Evolutionary conservation across 1,140 invertebrate genomes (phyloP).

Genomic region (Camponotus vicinus): DNA sequence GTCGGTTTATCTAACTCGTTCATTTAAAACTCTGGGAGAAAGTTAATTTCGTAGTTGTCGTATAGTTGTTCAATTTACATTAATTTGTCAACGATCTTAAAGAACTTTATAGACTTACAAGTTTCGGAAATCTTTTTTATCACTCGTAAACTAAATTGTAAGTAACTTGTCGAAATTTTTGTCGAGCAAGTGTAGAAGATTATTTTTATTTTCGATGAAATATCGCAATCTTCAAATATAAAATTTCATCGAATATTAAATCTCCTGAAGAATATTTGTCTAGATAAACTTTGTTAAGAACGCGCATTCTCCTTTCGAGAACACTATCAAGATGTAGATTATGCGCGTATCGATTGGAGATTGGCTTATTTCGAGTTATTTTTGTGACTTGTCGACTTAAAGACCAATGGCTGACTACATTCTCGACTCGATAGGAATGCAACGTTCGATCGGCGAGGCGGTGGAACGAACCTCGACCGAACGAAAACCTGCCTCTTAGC

Average conservation of each 20-base stretch:
- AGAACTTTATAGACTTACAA: background rate
- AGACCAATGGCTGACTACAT: slow-evolving; percentile 33
- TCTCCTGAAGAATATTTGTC: background rate
- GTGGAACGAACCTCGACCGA: background rate
- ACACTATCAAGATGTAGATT: background rate
- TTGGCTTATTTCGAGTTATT: slow-evolving; percentile 1
- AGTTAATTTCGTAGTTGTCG: background rate
- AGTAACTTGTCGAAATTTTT: no score
- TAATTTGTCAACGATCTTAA: background rate
- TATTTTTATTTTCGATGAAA: background rate
- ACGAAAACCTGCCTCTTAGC: slow-evolving; percentile 56
- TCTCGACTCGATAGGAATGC: slow-evolving; percentile 59
- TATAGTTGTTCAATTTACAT: background rate
- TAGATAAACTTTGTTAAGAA: background rate
- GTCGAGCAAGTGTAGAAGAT: background rate
- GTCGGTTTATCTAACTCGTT: background rate
- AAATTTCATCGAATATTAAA: background rate
- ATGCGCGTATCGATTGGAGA: slow-evolving; percentile 5
- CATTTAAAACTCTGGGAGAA: background rate
- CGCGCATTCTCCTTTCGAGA: background rate
- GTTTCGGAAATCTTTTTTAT: background rate
- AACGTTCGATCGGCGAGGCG: slow-evolving; percentile 40
- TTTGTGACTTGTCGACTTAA: background rate
- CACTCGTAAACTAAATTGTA: no score
- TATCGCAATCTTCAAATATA: background rate